Base-by-base conservation (phyloP, 2,888 invertebrate genomes). In the Argyresthia goedartella region DNA sequence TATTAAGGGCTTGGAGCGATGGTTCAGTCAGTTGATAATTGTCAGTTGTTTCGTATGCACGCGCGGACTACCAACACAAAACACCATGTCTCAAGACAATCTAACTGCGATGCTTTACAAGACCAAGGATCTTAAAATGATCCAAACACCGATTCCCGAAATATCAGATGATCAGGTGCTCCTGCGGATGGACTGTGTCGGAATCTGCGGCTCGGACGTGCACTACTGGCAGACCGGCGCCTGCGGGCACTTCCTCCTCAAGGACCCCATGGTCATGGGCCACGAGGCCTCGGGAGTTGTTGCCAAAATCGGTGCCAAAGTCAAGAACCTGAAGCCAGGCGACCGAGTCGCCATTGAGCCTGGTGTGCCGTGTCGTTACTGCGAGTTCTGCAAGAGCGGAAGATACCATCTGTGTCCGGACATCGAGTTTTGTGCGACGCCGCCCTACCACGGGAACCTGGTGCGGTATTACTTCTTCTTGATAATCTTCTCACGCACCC, bases 181-280 rank as follows among this genome's bases (percentile, higher is more conserved):
- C 4, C 73, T 98, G 14, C 90, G 91, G 60, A 97, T 98, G 94
- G 93, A 93, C 69, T 92, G 92, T 59, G 96, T 98, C 47, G 98
- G 98, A n/a, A 98, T 99, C 66, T 99, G 98, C 73, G 98, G 98
- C 0, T 94, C 94, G 0, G 98, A 99, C 78, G 95, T 99, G 6
- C 97, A 97, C 78, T 98, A 98, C 81, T 90, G 95, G 82, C 91
- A 91, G 39, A 82, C 91, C 57, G 98, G 98, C 9, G 76, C 89
- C 14, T 97, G 97, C 69, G 98, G 96, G 0, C 91, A 93, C 69
- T 98, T 97, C 71, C 84, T 97, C 35, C 89, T 98, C 0, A 89
- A 90, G 55, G 89, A 91, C 49, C 98, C 98, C 8, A 97, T 98
- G 97, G 89, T 98, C 35, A 93, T 98, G 70, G 98, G 98, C 0